Evolutionary conservation across 2,113 vertebrate genomes (phyloP), one percentile per base, ranked within the genome.

Genomic region (Copsychus sechellarum): DNA sequence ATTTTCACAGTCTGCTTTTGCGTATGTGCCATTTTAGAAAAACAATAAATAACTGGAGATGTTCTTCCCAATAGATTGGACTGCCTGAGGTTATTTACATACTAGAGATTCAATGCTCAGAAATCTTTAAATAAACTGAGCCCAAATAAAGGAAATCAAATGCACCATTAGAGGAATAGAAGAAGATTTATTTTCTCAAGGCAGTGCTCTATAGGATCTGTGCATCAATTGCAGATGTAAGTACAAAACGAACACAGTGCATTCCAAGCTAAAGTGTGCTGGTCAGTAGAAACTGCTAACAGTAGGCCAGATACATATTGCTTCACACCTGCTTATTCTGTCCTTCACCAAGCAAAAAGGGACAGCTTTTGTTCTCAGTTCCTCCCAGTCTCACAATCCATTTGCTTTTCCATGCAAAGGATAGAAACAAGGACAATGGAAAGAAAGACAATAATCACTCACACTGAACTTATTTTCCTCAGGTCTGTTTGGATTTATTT

Each of bases 61-160:
- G 28, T 51, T 88, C 72, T 67, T 78, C 76, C 72, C 9, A 1
- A 40, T 62, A 86, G 34, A 71, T 16, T 38, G 36, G 64, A 47
- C 80, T 88, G 90, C 90, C 76, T 83, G 54, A 73, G 38, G 71
- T 81, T 93, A 64, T 82, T 92, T 81, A 66, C n/a, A 12, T 80
- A 33, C 12, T 26, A 58, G 67, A 81, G 29, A 67, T 22, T 74
- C 51, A 78, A 2, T 78, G 51, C 69, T 78, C 64, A 57, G 56
- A 81, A 84, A 86, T 47, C 24, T 93, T 92, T 83, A 94, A 81
- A 93, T 78, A 92, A 90, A 74, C 38, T 65, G 66, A 92, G 24
- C 19, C 21, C n/a, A 77, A 70, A 67, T 45, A 72, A 94, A 74
- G 38, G 60, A 45, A 95, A 74, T 51, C 1, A 4, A 87, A 82